Base-by-base conservation (phyloP, 2,888 invertebrate genomes). In the Hemithea aestivaria region DNA sequence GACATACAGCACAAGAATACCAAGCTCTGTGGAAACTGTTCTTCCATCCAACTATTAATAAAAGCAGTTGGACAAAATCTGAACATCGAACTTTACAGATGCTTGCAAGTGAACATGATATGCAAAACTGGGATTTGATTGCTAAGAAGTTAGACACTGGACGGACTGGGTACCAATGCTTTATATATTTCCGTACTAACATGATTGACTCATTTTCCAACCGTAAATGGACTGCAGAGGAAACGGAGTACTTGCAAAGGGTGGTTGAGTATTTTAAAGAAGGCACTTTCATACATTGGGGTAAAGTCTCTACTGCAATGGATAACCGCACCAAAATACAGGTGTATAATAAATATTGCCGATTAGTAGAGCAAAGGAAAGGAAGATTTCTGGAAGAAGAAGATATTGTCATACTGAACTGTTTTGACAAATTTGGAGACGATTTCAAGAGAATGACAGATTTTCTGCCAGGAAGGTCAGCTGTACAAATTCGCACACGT, bases 251-350 rank as follows among this genome's bases (percentile, higher is more conserved):
- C 29, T 77, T 97, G 1, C 62, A 87, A 21, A 81, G 89, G 35
- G 70, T 92, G 1, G 89, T 96, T 0, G 88, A 91, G n/a, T 78
- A 77, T 43, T 90, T 90, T 47, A 89, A 83, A 46, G 82, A 91
- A 36, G 93, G 92, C 9, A 81, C 90, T 40, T 89, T 89, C 27
- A 92, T 95, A 46, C 92, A 93, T 1, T 96, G 96, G 95, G 87
- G 89, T 2, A 90, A 90, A 62, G 90, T 95, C 5, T 84, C 89
- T 1, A 83, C 87, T 11, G 87, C 89, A 31, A 90, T 94, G 72
- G 88, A 89, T 6, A 88, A 89, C 41, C 87, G 91, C 47, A 89
- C 90, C 0, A 91, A 91, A 62, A 78, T 85, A 2, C 93, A 94
- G 65, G 73, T 93, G 7, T 92, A 93, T 53, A 88, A 90, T 38